Base-by-base conservation (phyloP, 2,888 invertebrate genomes). In the Papilio protenor region DNA sequence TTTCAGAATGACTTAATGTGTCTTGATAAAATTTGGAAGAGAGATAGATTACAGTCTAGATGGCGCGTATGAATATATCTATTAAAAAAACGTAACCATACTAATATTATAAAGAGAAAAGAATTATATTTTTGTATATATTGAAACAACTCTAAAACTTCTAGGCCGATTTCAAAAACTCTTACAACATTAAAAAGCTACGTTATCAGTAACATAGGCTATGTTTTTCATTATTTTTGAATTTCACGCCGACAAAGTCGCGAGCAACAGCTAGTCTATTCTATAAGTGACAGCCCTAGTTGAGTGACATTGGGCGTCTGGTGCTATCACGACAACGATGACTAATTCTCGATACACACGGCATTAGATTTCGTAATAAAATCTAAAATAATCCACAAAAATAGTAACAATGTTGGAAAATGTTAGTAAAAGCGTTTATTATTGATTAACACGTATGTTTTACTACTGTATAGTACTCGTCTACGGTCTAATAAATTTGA, bases 271-370 rank as follows among this genome's bases (percentile, higher is more conserved):
- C 33, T 33, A 33, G 33, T 33, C 5, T 1, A 33, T 33, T 59
- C 23, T 59, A 14, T 27, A 23, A 27, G 14, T 40, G 27, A 16
- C 2, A 33, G 33, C 76, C 72, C 71, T 76, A 71, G 47, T 10
- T 5, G 23, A n/a, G 71, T 47, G 71, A 76, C 76, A 76, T 61
- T 72, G 72, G 59, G 49, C 59, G 71, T 33, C 61, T 72, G 45
- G 47, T 52, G 59, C 61, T 61, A 69, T 18, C 69, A 23, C 21
- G 75, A 33, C 47, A 49, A 59, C 76, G 40, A 40, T 72, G 71
- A 76, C 71, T 76, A 76, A 76, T 61, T 33, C 71, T 61, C 71
- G 18, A 27, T 71, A 52, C 71, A 71, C 71, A 71, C 55, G 52
- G 55, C 45, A 47, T 75, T 69, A 69, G 52, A 69, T 70, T 76